Conservation (phyloP, 2,797 vertebrate genomes). For the Cryptoprocta ferox region DNA sequence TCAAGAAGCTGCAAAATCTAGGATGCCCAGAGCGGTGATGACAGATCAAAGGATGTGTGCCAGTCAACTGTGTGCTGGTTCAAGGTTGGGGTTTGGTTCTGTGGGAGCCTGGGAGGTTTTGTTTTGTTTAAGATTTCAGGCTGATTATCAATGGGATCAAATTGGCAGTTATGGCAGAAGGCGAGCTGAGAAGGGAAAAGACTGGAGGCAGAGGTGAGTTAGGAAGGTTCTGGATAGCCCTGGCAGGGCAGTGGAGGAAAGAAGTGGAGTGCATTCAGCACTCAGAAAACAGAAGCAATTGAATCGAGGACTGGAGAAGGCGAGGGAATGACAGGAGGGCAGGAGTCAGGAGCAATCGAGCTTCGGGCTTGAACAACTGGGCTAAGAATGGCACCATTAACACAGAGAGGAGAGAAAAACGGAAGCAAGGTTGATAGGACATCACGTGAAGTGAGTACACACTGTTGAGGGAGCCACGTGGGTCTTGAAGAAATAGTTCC, state of each 20-base stretch:
- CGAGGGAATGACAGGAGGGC: not conserved
- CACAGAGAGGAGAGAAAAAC: not conserved
- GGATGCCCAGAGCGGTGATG: accelerated
- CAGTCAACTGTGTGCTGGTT: no score
- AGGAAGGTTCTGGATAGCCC: not conserved
- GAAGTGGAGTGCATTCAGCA: not conserved
- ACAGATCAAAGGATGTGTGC: not conserved
- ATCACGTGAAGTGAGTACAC: not conserved
- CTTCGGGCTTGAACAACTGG: not conserved
- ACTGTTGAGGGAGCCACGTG: not conserved
- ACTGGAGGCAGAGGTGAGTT: not conserved
- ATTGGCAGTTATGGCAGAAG: not conserved
- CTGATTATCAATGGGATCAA: not conserved
- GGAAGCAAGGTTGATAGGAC: accelerated
- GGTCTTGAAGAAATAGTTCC: not conserved
- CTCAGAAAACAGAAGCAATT: not conserved
- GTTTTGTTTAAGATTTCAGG: not conserved
- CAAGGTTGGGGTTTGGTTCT: not conserved
- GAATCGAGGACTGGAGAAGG: no score
- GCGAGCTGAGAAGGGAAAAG: not conserved
- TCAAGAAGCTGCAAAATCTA: not conserved
- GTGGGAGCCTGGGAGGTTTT: not conserved
- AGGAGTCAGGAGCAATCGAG: not conserved
- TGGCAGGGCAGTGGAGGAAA: not conserved
- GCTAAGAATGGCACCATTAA: not conserved